Conservation (phyloP, 2,797 vertebrate genomes). For the Orientallactaga sibirica region DNA sequence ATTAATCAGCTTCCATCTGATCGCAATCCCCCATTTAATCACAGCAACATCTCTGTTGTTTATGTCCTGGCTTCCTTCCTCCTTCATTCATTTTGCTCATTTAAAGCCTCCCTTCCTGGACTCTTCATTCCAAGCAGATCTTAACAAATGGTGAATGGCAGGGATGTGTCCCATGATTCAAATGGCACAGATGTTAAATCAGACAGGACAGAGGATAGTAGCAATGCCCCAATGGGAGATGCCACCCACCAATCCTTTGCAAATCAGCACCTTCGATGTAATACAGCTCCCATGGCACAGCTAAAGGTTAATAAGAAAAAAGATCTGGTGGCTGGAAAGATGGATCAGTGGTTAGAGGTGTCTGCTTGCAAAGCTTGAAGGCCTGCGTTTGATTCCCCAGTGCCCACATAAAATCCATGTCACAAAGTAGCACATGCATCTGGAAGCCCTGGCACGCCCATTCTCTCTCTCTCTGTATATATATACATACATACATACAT, state of each 20-base stretch:
- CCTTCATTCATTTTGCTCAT: conserved; percentile 76
- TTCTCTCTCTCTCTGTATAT: too few species aligned
- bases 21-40: conserved; percentile 68
- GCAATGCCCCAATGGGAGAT: not conserved
- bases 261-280: not conserved
- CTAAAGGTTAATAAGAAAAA: too few species aligned
- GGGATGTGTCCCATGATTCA: conserved; percentile 52
- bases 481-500: too few species aligned
- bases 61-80: conserved; percentile 71
- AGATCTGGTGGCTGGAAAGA: too few species aligned
- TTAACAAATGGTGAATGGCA: conserved; percentile 49
- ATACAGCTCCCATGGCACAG: too few species aligned
- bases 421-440: too few species aligned
- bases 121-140: conserved; percentile 72
- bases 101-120: conserved; percentile 76
- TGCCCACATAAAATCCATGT: too few species aligned
- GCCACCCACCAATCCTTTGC: not conserved
- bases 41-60: conserved; percentile 76
- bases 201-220: not conserved
- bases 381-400: too few species aligned
- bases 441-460: too few species aligned
- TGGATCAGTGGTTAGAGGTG: too few species aligned
- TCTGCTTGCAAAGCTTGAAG: too few species aligned
- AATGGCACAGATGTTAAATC: not conserved
- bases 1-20: conserved; percentile 84